These are phyloP conservation scores for Manduca sexta DNA, from an alignment of 1,140 invertebrate genomes.

Conservation along the genomic window DNA sequence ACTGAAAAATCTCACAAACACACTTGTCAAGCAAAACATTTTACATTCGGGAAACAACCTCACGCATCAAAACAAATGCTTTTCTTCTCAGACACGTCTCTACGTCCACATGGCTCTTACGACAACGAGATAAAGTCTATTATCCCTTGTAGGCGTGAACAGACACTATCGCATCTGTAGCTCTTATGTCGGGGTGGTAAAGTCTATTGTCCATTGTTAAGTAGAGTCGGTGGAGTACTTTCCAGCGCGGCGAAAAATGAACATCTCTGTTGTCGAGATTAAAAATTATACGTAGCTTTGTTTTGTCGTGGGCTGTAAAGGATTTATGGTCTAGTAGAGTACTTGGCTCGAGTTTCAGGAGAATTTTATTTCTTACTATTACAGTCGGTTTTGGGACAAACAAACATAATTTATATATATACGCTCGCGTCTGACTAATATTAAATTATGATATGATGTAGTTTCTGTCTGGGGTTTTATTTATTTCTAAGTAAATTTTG, in stretches of 20 bases:
- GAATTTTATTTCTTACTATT: no score
- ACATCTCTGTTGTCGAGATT: constrained; percentile 53
- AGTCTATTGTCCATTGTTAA: constrained; percentile 4
- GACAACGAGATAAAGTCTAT: constrained; percentile 4
- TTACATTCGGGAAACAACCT: not conserved
- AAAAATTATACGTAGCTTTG: constrained; percentile 55
- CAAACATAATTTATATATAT: no score
- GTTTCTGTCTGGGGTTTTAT: no score
- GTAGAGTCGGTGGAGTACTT: not conserved
- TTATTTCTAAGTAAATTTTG: no score
- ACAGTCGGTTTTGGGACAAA: no score
- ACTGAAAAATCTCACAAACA: constrained; percentile 29
- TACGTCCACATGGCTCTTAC: not conserved
- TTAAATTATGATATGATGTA: no score
- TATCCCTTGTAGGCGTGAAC: not conserved
- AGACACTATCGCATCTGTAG: no score
- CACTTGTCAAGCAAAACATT: constrained; percentile 22
- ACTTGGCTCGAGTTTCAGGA: no score
- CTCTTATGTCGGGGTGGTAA: constrained; percentile 7
- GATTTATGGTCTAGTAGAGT: not conserved
- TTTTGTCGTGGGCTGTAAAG: constrained; percentile 10
- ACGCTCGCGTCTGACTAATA: no score
- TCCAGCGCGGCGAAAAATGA: constrained; percentile 48
- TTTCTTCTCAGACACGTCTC: no score
- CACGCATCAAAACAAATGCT: not conserved